Conservation (phyloP, 2,113 vertebrate genomes). For the Pelusios castaneus region DNA sequence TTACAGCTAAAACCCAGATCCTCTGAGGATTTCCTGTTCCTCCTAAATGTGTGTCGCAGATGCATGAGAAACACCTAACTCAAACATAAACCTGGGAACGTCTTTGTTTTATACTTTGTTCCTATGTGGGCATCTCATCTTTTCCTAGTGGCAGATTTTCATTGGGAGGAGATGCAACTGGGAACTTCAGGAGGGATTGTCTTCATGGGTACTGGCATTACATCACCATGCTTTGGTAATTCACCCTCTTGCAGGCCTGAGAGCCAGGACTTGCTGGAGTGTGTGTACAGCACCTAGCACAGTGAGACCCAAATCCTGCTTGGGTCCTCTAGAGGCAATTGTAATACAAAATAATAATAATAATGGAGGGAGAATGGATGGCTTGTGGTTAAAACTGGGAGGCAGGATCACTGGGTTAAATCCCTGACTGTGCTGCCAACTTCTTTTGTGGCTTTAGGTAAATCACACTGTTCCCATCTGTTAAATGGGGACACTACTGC, state of each 20-base stretch:
- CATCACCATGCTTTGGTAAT: not conserved
- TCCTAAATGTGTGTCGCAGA: not conserved
- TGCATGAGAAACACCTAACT: not conserved
- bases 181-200: not conserved
- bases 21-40: not conserved
- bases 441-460: not conserved
- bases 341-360: not conserved
- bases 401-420: not conserved
- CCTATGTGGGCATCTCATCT: not conserved
- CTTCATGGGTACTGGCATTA: not conserved
- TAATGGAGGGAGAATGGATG: not conserved
- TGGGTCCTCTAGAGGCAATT: not conserved
- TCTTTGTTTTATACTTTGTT: not conserved
- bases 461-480: not conserved
- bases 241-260: not conserved
- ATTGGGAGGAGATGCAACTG: not conserved
- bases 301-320: not conserved
- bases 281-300: not conserved
- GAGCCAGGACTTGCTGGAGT: not conserved
- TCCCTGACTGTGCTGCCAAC: not conserved
- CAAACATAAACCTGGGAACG: not conserved
- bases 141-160: not conserved
- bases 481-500: not conserved
- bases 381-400: not conserved
- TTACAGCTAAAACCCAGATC: not conserved